Percentiles rank a stretch among this genome's conserved stretches.
Evolutionary conservation across 2,797 vertebrate genomes (phyloP).

Genomic region (Buphagus erythrorhynchus): DNA sequence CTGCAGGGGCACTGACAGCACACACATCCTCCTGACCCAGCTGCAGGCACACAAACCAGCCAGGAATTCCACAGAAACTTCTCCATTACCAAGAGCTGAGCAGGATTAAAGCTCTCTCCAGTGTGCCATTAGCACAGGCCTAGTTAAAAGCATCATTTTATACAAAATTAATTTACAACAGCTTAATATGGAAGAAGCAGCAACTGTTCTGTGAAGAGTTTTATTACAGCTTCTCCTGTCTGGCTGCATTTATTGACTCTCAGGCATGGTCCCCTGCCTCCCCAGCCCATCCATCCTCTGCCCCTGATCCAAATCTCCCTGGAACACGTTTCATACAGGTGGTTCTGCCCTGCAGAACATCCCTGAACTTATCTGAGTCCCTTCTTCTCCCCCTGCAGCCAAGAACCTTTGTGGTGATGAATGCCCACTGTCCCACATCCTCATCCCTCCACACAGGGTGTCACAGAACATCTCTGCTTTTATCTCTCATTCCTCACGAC

Average conservation of each 20-base stretch:
- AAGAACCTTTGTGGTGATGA: neutral
- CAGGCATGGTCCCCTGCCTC: neutral
- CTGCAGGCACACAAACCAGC: neutral
- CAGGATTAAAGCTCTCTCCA: neutral
- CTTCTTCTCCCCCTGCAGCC: neutral
- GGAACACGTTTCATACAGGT: fast-evolving
- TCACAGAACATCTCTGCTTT: neutral
- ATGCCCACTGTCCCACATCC: neutral
- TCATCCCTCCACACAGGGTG: neutral
- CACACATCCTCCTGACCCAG: neutral
- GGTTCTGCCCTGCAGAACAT: neutral
- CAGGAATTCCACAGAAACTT: neutral
- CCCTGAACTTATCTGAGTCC: neutral
- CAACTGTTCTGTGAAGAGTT: neutral
- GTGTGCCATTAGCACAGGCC: neutral
- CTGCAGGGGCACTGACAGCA: neutral
- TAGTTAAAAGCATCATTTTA: neutral
- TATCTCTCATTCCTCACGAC: fast-evolving
- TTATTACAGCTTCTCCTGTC: neutral
- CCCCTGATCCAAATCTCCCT: neutral
- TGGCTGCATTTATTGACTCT: neutral
- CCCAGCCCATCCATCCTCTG: neutral
- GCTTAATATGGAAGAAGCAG: neutral
- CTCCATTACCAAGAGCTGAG: neutral
- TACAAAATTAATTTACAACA: neutral